A percentile compares a stretch with the other conserved stretches of the same genome.
These are phyloP conservation scores for Mustela lutreola DNA, from an alignment of 2,113 vertebrate species.

Conservation along the genomic window DNA sequence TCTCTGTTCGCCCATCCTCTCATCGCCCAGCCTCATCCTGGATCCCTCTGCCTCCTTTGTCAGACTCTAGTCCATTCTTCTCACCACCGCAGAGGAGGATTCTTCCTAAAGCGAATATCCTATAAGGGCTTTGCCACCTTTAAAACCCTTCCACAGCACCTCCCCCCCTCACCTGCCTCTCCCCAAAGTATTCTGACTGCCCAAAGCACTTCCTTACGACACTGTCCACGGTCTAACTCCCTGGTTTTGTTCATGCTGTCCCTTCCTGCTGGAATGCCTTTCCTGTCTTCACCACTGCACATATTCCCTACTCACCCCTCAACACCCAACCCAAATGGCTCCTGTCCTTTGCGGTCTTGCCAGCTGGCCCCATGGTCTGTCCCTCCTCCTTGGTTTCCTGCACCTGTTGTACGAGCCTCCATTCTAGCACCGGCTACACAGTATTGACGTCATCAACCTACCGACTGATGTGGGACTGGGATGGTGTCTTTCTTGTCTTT, in stretches of 20 bases:
- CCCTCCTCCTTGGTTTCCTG: neutral
- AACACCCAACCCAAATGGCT: neutral
- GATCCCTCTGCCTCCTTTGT: neutral
- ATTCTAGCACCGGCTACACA: fast-evolving
- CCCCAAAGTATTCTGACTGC: too few relatives aligned
- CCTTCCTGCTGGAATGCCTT: neutral
- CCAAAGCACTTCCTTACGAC: fast-evolving
- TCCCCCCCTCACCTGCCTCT: neutral
- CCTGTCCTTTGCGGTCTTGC: neutral
- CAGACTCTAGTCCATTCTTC: neutral
- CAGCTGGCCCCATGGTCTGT: fast-evolving
- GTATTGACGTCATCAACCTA: fast-evolving
- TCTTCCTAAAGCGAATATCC: fast-evolving
- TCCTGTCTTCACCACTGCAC: fast-evolving
- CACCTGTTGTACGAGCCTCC: neutral
- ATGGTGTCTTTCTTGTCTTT: neutral
- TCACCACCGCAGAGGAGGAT: neutral
- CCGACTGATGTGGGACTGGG: neutral
- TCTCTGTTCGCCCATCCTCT: neutral
- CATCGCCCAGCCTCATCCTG: neutral
- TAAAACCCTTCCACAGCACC: fast-evolving
- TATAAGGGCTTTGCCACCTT: fast-evolving
- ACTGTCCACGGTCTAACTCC: fast-evolving
- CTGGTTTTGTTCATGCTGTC: neutral
- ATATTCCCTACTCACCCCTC: neutral